phyloP scores from a whole-genome alignment of 2,113 vertebrate genomes.

The Beaufortia kweichowensis region DNA sequence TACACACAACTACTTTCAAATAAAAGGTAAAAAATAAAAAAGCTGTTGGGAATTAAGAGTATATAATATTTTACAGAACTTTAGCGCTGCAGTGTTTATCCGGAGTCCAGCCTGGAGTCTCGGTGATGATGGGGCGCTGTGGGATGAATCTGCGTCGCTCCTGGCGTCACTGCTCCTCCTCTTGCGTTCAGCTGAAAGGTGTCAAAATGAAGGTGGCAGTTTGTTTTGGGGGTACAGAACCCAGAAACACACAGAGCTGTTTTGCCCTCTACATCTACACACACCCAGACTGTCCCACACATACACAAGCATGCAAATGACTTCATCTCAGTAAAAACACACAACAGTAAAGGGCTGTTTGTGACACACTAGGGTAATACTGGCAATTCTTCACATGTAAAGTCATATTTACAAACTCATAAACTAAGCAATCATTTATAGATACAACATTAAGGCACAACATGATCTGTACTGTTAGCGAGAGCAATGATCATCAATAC shows the following conservation, averaged over 20 bases:
- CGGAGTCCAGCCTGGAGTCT: conserved; percentile 80
- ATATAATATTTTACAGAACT: conserved; percentile 85
- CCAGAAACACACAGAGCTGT: conserved; percentile 73
- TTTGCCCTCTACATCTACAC: conserved; percentile 54
- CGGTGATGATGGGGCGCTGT: conserved; percentile 59
- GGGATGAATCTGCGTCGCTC: conserved; percentile 72
- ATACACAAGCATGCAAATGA: conserved; percentile 62
- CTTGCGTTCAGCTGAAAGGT: conserved; percentile 98
- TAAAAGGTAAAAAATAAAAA: conserved; percentile 94
- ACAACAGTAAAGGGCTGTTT: background rate
- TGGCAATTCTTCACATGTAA: no score
- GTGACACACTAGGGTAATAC: no score
- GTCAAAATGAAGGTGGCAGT: conserved; percentile 99
- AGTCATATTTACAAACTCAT: no score
- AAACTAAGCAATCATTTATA: no score
- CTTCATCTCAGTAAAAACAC: background rate
- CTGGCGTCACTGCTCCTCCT: conserved; percentile 81
- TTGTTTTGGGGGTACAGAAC: conserved; percentile 85
- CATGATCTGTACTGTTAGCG: no score
- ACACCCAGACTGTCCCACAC: conserved; percentile 53
- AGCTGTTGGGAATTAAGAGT: conserved; percentile 85
- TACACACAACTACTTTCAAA: conserved; percentile 88
- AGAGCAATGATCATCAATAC: background rate
- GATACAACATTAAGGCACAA: no score
- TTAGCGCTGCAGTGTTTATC: conserved; percentile 82